Conservation (phyloP, 1,140 invertebrate species). For the Luehdorfia chinensis region DNA sequence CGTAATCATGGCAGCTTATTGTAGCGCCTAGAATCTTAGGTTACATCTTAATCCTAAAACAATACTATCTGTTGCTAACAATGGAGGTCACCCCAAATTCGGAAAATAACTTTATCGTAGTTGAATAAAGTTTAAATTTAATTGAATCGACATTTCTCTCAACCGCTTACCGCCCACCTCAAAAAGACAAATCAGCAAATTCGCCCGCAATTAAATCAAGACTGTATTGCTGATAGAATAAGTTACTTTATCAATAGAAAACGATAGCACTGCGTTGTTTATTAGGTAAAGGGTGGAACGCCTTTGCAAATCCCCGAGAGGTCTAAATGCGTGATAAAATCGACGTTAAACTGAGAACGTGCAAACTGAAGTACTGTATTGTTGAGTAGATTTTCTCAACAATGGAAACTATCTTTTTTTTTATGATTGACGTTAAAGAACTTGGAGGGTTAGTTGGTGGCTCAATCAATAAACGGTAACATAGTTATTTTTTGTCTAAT, state of each 20-base stretch:
- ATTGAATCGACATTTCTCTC: conserved; percentile 13
- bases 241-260: conserved; percentile 16
- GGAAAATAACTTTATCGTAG: conserved; percentile 22
- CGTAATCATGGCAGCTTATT: too few species aligned
- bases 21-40: conserved; percentile 29
- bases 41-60: conserved; percentile 56
- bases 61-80: conserved; percentile 39
- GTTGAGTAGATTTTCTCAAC: conserved; percentile 25
- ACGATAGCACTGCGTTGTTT: conserved; percentile 28
- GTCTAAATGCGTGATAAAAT: conserved; percentile 32
- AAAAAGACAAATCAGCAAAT: conserved; percentile 28
- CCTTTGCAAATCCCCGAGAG: conserved; percentile 33
- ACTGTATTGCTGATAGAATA: conserved; percentile 28
- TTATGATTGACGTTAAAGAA: conserved; percentile 1
- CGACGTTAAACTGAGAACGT: conserved; percentile 46
- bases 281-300: conserved; percentile 45
- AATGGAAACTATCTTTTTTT: not conserved
- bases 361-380: conserved; percentile 28
- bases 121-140: conserved; percentile 22
- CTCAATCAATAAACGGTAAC: not conserved
- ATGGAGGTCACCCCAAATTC: not conserved
- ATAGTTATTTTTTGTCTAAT: not conserved
- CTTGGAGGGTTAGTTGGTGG: not conserved
- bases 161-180: conserved; percentile 16
- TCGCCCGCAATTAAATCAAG: conserved; percentile 23